Evolutionary conservation across 2,797 vertebrate species (phyloP).

Genomic region (Anableps anableps): DNA sequence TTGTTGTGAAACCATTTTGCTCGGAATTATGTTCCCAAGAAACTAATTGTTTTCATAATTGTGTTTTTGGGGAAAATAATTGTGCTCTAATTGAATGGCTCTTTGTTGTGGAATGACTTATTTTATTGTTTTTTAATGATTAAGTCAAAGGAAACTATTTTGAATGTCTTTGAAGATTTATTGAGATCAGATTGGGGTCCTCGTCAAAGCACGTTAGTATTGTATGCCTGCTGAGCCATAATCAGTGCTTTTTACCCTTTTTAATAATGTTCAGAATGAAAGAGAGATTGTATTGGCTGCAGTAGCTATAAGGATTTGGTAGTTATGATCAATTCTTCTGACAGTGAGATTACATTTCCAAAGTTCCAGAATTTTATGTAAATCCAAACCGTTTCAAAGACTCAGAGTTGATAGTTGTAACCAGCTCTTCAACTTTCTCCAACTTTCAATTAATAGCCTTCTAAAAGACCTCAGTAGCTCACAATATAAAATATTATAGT

Average conservation of each 20-base stretch:
- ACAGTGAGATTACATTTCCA: not conserved
- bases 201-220: not conserved
- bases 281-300: not conserved
- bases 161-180: not conserved
- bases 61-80: not conserved
- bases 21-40: not conserved
- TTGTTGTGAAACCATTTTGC: not conserved
- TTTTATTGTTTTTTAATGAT: not conserved
- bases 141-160: not conserved
- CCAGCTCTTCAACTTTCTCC: not conserved
- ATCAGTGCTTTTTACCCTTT: not conserved
- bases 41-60: slow-evolving; percentile 11
- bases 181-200: not conserved
- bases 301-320: not conserved
- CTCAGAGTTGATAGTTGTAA: not conserved
- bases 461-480: not conserved
- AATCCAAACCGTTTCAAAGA: not conserved
- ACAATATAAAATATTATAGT: not conserved
- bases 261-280: not conserved
- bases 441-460: not conserved
- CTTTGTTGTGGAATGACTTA: not conserved
- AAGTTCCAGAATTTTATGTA: not conserved
- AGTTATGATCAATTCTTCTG: too few species aligned
- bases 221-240: not conserved
- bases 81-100: not conserved